phyloP scores from a whole-genome alignment of 2,797 vertebrate species.

The Anguilla marmorata region DNA sequence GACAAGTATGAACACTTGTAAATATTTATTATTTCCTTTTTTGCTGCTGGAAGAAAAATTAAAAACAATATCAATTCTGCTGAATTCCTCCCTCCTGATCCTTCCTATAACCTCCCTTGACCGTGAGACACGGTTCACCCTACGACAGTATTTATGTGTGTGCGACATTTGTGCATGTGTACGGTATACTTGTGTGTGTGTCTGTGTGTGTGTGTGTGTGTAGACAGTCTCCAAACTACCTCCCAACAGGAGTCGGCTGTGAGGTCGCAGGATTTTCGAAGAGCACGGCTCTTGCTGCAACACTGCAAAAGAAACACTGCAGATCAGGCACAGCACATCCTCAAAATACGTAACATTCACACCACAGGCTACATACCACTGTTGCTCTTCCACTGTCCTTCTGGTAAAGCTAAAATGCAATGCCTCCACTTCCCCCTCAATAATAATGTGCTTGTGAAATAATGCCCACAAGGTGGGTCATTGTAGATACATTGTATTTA shows the following conservation, averaged over 20 bases:
- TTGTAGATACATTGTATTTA: too few species aligned
- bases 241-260: conserved; percentile 75
- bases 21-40: too few species aligned
- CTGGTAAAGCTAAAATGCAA: background rate
- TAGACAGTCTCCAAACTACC: conserved; percentile 55
- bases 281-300: conserved; percentile 80
- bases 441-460: background rate
- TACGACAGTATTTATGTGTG: too few species aligned
- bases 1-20: too few species aligned
- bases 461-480: too few species aligned
- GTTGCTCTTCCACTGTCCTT: background rate
- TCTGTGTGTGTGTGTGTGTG: background rate
- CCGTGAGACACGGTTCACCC: too few species aligned
- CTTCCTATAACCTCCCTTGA: too few species aligned
- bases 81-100: too few species aligned
- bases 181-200: background rate
- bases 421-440: background rate
- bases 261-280: conserved; percentile 86
- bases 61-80: too few species aligned
- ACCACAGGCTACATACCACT: background rate
- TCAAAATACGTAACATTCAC: background rate
- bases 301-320: conserved; percentile 69
- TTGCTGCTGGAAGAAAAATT: too few species aligned
- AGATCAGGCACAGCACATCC: conserved; percentile 24
- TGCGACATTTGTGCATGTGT: too few species aligned